Evolutionary conservation across 2,888 invertebrate genomes (phyloP).

Genomic region (Parasteatoda lunata): DNA sequence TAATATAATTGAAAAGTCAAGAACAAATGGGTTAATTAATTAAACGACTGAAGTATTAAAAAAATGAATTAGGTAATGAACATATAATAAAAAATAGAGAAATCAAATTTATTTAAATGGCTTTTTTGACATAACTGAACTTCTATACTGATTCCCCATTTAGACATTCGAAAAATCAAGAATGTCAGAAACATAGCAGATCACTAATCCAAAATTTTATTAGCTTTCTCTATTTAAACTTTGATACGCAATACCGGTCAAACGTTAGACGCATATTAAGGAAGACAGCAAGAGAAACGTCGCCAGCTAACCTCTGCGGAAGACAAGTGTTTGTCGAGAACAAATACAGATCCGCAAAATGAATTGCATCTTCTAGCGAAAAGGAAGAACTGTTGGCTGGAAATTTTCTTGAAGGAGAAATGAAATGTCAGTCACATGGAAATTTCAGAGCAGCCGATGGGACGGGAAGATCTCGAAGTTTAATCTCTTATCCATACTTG

Average conservation of each 20-base stretch:
- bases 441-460: neutral
- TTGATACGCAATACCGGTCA: neutral
- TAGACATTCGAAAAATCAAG: no score
- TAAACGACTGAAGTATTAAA: no score
- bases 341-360: neutral
- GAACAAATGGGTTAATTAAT: no score
- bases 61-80: no score
- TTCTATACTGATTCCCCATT: no score
- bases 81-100: no score
- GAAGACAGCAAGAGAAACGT: no score
- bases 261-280: neutral
- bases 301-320: neutral
- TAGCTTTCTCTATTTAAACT: neutral
- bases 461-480: conserved; percentile 19
- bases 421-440: conserved; percentile 43
- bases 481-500: conserved; percentile 33
- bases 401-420: conserved; percentile 8
- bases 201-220: neutral
- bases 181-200: no score
- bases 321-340: neutral
- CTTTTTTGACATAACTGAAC: no score
- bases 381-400: conserved; percentile 6
- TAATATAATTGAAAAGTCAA: no score
- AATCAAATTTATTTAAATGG: no score
- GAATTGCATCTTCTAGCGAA: neutral